A percentile compares a stretch with the other conserved stretches of the same genome.
Conservation (phyloP, 2,888 invertebrate genomes). For the Pteria penguin region DNA sequence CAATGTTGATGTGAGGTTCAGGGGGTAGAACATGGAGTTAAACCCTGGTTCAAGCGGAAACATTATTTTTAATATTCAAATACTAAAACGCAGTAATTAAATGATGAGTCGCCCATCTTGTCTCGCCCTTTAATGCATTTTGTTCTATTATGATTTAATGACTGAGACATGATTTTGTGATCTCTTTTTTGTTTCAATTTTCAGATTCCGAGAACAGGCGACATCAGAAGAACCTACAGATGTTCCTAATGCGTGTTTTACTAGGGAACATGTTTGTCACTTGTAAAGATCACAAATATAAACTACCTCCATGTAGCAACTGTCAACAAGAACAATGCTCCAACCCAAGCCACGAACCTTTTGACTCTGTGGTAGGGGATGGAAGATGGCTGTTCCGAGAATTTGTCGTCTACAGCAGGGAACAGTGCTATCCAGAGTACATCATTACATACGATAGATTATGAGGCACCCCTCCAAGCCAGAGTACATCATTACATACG, state of each 20-base stretch:
- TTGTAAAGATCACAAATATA: constrained; percentile 49
- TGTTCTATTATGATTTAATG: too few species aligned
- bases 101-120: too few species aligned
- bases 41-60: too few species aligned
- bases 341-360: constrained; percentile 20
- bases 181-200: background rate
- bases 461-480: too few species aligned
- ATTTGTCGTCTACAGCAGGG: constrained; percentile 59
- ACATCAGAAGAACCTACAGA: constrained; percentile 42
- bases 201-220: constrained; percentile 27
- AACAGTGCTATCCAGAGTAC: constrained; percentile 63
- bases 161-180: too few species aligned
- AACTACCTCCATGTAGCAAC: constrained; percentile 51
- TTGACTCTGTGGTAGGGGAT: constrained; percentile 57
- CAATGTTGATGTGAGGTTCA: too few species aligned
- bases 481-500: too few species aligned
- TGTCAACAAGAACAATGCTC: constrained; percentile 46
- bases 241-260: constrained; percentile 58
- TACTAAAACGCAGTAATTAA: too few species aligned
- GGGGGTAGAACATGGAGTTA: too few species aligned
- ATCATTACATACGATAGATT: constrained; percentile 58
- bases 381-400: constrained; percentile 56
- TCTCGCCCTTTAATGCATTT: too few species aligned
- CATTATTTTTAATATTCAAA: too few species aligned
- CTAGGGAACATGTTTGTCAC: constrained; percentile 54